Evolutionary conservation across 2,888 invertebrate genomes (phyloP), one percentile per base, ranked within the genome.

Genomic region (Conops quadrifasciatus): DNA sequence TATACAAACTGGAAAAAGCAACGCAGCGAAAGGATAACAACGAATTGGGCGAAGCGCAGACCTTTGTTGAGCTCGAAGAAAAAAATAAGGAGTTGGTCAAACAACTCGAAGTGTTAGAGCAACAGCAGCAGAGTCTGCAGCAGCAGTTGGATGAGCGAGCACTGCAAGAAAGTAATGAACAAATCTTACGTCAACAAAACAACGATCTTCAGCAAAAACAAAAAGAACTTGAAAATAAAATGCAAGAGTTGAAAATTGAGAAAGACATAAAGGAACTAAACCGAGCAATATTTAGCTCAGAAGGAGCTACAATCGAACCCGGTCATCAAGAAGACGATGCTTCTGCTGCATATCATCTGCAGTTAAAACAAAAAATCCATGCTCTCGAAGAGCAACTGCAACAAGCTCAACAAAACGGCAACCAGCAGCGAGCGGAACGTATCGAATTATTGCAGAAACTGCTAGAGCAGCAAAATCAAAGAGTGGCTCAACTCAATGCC

Each of bases 381-480:
- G 47, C 68, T 2, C 70, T 81, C 30, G 80, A 81, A 45, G 58
- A 73, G 49, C 74, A 80, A 59, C 67, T 79, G 28, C 36, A 71
- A 36, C 51, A 43, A 21, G 71, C 59, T 30, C 75, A 60, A 21
- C 67, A 66, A 49, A 62, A 67, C 26, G 75, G 69, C 36, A 53
- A 71, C 9, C 51, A 26, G 15, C 71, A 72, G 51, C 67, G 70
- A 47, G 64, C 69, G 45, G 72, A 77, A 63, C 74, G 77, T 49
- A 70, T 84, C 45, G 72, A 73, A 0, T 65, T 82, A 15, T 74
- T 85, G 43, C 78, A 80, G 26, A 74, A 77, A 60, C 70, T 83
- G 24, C 63, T 84, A 1, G 75, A 75, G 5, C 79, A 81, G 2
- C 84, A 85, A 72, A 77, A 78, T 36, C 77, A 77, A 2, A 85